Evolutionary conservation across 1,140 invertebrate genomes (phyloP).

Genomic region (Colletes gigas): DNA sequence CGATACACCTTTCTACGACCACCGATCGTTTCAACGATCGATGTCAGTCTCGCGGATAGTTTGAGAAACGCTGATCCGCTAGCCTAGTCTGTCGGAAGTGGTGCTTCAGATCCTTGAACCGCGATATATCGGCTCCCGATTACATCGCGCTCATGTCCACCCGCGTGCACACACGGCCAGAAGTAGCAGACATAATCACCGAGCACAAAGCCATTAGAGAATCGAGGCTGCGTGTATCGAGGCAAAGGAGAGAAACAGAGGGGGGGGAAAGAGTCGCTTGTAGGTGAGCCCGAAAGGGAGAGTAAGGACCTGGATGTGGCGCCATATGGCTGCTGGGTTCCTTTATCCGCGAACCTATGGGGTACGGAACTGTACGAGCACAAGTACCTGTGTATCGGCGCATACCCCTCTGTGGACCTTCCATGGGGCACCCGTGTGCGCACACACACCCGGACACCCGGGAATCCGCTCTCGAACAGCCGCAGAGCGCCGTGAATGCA

Average conservation of each 20-base stretch:
- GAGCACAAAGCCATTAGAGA: conserved; percentile 70
- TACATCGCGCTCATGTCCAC: conserved; percentile 57
- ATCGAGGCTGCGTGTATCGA: conserved; percentile 48
- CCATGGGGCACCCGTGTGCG: conserved; percentile 26
- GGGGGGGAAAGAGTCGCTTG: conserved; percentile 28
- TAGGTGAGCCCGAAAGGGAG: conserved; percentile 49
- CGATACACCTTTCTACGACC: neutral
- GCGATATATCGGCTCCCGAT: conserved; percentile 60
- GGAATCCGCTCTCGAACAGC: conserved; percentile 65
- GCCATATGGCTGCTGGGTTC: conserved; percentile 68
- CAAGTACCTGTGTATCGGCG: conserved; percentile 55
- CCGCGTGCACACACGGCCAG: conserved; percentile 6
- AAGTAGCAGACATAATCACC: conserved; percentile 56
- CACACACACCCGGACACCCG: conserved; percentile 29
- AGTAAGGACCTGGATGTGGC: conserved; percentile 54
- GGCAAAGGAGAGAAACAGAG: conserved; percentile 6
- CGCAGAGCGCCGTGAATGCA: conserved; percentile 60
- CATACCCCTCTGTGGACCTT: conserved; percentile 15
- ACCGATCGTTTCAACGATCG: neutral
- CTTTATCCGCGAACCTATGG: conserved; percentile 55
- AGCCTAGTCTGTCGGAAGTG: conserved; percentile 17
- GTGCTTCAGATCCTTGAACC: conserved; percentile 56
- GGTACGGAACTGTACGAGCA: conserved; percentile 13
- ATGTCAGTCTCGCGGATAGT: neutral
- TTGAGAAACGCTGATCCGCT: conserved; percentile 29